Evolutionary conservation across 2,888 invertebrate species (phyloP).

Genomic region (Incurvaria masculella): DNA sequence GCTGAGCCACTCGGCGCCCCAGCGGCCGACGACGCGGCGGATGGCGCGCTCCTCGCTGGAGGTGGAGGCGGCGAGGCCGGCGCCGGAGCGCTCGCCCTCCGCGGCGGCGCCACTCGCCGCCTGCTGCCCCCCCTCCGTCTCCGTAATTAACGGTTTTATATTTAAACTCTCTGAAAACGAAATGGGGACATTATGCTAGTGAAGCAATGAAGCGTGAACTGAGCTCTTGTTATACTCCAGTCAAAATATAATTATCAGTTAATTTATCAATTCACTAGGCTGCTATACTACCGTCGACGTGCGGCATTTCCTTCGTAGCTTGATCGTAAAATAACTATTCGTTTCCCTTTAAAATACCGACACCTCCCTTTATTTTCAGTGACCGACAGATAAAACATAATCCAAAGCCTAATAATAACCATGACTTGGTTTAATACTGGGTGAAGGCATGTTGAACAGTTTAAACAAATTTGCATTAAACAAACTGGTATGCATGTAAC

Average conservation of each 20-base stretch:
- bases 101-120: constrained; percentile 45
- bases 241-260: background rate
- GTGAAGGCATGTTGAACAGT: no score
- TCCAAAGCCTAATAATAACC: no score
- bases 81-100: constrained; percentile 31
- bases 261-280: background rate
- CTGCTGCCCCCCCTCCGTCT: constrained; percentile 45
- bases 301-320: no score
- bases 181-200: background rate
- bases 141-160: constrained; percentile 56
- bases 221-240: background rate
- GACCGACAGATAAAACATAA: no score
- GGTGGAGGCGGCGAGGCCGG: constrained; percentile 29
- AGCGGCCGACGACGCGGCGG: constrained; percentile 70
- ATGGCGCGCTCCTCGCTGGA: constrained; percentile 47
- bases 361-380: no score
- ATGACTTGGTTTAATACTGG: no score
- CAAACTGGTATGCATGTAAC: no score
- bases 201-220: background rate
- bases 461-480: no score
- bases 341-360: no score
- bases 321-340: no score
- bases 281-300: no score
- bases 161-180: constrained; percentile 46
- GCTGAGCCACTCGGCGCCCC: constrained; percentile 97